Evolutionary conservation across 2,113 vertebrate genomes (phyloP).

Genomic region (Lanius ludovicianus): DNA sequence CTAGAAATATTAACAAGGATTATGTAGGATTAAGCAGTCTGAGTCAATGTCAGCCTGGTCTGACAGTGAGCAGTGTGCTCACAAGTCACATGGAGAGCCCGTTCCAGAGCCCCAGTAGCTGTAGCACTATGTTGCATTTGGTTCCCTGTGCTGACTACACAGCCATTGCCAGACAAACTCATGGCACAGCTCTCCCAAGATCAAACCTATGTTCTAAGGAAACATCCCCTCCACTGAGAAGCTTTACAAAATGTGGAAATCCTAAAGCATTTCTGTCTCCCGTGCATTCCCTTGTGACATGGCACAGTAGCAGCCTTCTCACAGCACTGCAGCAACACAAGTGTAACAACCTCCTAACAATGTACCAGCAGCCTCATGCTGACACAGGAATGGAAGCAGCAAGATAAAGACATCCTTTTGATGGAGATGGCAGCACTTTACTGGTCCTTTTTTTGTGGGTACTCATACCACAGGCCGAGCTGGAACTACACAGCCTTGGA

Average conservation of each 20-base stretch:
- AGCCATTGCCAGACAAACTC: not conserved
- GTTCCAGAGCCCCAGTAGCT: rapidly evolving
- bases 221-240: not conserved
- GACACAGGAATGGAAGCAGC: not conserved
- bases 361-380: not conserved
- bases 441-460: not conserved
- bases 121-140: not conserved
- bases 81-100: not conserved
- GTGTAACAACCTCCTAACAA: not conserved
- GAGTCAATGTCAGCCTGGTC: not conserved
- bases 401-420: not conserved
- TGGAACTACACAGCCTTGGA: not conserved
- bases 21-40: not conserved
- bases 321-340: not conserved
- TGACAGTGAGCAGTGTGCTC: not conserved
- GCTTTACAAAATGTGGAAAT: not conserved
- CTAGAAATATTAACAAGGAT: not conserved
- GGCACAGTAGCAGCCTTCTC: not conserved
- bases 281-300: not conserved
- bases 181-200: not conserved
- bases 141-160: not conserved
- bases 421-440: not conserved
- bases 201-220: not conserved
- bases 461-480: not conserved
- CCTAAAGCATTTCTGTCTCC: not conserved